phyloP scores from a whole-genome alignment of 2,113 vertebrate species.

The Semicossyphus pulcher region DNA sequence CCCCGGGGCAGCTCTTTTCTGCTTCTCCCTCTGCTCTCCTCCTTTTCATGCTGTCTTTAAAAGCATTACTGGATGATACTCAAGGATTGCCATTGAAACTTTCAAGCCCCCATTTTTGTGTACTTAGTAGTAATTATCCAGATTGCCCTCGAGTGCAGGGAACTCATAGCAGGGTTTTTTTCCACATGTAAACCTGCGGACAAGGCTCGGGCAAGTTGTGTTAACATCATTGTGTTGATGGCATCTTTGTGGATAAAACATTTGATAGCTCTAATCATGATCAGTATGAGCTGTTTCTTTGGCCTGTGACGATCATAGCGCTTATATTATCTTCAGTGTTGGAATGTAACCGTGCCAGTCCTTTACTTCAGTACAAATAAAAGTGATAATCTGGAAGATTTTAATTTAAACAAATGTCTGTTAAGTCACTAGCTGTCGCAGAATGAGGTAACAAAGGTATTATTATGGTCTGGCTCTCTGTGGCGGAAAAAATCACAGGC shows the following conservation, averaged over 20 bases:
- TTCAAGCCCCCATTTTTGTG: slow-evolving; percentile 66
- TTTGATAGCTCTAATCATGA: background rate
- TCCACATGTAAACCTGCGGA: slow-evolving; percentile 34
- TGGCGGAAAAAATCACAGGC: too few relatives aligned
- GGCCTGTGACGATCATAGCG: background rate
- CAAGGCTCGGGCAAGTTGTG: slow-evolving; percentile 21
- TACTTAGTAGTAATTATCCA: slow-evolving; percentile 72
- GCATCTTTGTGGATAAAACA: background rate
- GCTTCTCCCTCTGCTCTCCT: slow-evolving; percentile 53
- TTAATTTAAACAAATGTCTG: too few relatives aligned
- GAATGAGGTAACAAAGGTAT: too few relatives aligned
- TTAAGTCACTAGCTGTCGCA: too few relatives aligned
- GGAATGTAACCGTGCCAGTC: background rate
- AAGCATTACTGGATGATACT: slow-evolving; percentile 79
- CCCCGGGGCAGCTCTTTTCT: slow-evolving; percentile 65
- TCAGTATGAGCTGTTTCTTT: background rate
- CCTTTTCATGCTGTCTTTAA: slow-evolving; percentile 74
- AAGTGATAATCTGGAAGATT: too few relatives aligned
- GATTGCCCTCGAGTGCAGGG: slow-evolving; percentile 53
- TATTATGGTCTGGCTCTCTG: too few relatives aligned
- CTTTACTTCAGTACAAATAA: too few relatives aligned
- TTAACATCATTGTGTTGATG: slow-evolving; percentile 20
- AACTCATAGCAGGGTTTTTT: slow-evolving; percentile 25
- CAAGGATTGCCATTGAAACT: slow-evolving; percentile 77
- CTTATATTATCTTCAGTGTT: background rate